Evolutionary conservation across 1,140 invertebrate genomes (phyloP).

Genomic region (Maconellicoccus hirsutus): DNA sequence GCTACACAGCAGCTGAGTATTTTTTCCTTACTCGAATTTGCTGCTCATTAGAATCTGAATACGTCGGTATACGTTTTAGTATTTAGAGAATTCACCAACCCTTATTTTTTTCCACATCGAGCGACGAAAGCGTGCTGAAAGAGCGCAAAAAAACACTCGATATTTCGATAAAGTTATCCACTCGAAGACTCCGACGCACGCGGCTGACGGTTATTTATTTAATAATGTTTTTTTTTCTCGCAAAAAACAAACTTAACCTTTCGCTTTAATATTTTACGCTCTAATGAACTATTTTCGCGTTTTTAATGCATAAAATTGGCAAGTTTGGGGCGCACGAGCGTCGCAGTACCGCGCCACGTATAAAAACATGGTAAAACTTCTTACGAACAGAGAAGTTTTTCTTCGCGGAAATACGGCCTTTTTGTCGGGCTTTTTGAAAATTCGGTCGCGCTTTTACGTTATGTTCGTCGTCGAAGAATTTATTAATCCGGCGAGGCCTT

Average conservation of each 20-base stretch:
- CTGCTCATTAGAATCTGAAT: too few species aligned
- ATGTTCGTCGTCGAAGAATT: background rate
- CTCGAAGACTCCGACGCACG: background rate
- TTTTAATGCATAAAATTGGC: conserved; percentile 9
- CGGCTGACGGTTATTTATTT: background rate
- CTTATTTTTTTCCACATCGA: background rate
- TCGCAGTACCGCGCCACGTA: too few species aligned
- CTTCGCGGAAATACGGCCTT: background rate
- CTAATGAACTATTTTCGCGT: conserved; percentile 8
- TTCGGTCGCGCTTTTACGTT: too few species aligned
- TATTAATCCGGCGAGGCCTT: background rate
- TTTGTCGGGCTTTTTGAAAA: background rate
- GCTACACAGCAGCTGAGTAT: too few species aligned
- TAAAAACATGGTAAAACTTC: background rate
- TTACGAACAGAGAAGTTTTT: background rate
- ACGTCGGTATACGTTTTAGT: background rate
- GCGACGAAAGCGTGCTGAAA: background rate
- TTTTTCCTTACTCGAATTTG: too few species aligned
- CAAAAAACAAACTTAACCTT: background rate
- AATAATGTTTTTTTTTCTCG: background rate
- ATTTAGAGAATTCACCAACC: background rate
- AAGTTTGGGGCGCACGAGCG: background rate
- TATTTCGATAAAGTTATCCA: background rate
- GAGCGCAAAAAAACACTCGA: too few species aligned
- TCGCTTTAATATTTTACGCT: background rate